These are phyloP conservation scores for Aphidius ervi DNA, from an alignment of 1,140 invertebrate genomes.

Conservation along the genomic window DNA sequence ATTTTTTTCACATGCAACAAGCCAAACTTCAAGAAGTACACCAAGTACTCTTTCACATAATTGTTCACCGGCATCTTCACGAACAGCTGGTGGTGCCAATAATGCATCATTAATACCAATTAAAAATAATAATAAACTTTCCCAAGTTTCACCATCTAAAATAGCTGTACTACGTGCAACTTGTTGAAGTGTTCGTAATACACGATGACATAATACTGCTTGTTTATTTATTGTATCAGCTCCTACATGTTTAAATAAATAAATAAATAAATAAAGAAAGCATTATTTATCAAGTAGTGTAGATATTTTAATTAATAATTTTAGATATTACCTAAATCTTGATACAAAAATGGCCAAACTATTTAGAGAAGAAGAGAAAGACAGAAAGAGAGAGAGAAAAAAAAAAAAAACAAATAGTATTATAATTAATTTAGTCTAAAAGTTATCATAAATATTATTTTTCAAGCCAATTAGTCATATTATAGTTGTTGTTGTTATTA, in stretches of 20 bases:
- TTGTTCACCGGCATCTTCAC: constrained; percentile 92
- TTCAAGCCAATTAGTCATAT: too few relatives aligned
- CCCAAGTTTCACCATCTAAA: constrained; percentile 87
- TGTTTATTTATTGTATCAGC: constrained; percentile 87
- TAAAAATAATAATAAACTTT: constrained; percentile 82
- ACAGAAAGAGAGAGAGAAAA: constrained; percentile 33
- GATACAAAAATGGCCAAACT: constrained; percentile 86
- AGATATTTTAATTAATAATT: too few relatives aligned
- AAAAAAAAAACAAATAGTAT: too few relatives aligned
- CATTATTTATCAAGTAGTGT: too few relatives aligned
- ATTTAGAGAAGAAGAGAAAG: constrained; percentile 49
- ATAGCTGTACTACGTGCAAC: constrained; percentile 76
- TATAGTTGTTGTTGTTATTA: not conserved
- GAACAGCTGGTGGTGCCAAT: constrained; percentile 84
- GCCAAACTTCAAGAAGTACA: constrained; percentile 92
- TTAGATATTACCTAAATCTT: constrained; percentile 67
- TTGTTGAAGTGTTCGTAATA: constrained; percentile 82
- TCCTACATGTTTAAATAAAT: constrained; percentile 51
- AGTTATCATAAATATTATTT: not conserved
- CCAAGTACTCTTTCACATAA: constrained; percentile 89
- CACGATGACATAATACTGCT: constrained; percentile 91
- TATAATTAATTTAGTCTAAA: not conserved
- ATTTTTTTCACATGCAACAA: constrained; percentile 84
- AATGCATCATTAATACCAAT: constrained; percentile 90
- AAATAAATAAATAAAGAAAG: too few relatives aligned